Percentiles rank a stretch among this genome's conserved stretches.
phyloP scores from a whole-genome alignment of 2,888 invertebrate genomes.

The Pheosia tremula region DNA sequence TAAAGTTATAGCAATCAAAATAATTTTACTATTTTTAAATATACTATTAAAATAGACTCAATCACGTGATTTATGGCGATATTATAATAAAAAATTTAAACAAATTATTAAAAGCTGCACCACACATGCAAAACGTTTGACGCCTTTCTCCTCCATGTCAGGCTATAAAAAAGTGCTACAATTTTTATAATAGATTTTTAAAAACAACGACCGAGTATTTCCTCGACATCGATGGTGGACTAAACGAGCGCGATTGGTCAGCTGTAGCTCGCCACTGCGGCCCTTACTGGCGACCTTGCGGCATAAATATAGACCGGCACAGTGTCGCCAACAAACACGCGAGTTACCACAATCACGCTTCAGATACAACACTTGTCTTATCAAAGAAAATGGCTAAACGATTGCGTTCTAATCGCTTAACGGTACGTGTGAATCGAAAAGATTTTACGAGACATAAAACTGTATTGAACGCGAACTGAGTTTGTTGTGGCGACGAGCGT shows the following conservation, averaged over 20 bases:
- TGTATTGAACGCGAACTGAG: slow-evolving; percentile 62
- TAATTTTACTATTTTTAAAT: neutral
- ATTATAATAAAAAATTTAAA: too few species aligned
- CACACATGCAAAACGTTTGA: too few species aligned
- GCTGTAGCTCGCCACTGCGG: slow-evolving; percentile 52
- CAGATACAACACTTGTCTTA: slow-evolving; percentile 66
- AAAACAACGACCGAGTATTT: slow-evolving; percentile 16
- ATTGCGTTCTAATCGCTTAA: slow-evolving; percentile 70
- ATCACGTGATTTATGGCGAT: too few species aligned
- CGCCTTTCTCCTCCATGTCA: neutral
- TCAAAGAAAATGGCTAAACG: slow-evolving; percentile 80
- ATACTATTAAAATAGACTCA: too few species aligned
- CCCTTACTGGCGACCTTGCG: slow-evolving; percentile 72
- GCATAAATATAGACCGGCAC: slow-evolving; percentile 69
- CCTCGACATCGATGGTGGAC: slow-evolving; percentile 33
- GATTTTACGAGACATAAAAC: slow-evolving; percentile 66
- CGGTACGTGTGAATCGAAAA: slow-evolving; percentile 59
- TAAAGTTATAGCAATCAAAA: neutral
- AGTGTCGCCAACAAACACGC: slow-evolving; percentile 69
- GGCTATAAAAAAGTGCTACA: too few species aligned
- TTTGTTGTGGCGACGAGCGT: slow-evolving; percentile 49
- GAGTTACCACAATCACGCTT: slow-evolving; percentile 52
- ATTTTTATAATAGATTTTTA: too few species aligned
- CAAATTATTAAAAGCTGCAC: too few species aligned
- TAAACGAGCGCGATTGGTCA: slow-evolving; percentile 57